These are phyloP conservation scores for Thryonomys swinderianus DNA, from an alignment of 2,113 vertebrate genomes.

Conservation along the genomic window DNA sequence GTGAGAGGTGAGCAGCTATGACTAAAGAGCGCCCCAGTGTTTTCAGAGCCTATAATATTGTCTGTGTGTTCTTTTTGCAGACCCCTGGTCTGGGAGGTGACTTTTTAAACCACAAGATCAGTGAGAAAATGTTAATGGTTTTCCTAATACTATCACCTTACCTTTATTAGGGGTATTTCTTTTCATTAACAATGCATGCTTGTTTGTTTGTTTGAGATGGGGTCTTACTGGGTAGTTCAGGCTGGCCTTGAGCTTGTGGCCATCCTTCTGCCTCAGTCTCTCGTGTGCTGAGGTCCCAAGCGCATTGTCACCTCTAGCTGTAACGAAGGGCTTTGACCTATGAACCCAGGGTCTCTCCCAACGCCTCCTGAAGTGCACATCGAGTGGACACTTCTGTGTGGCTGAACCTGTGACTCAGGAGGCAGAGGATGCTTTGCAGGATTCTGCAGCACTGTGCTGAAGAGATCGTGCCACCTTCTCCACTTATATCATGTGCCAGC, in stretches of 20 bases:
- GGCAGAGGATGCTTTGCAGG: background rate
- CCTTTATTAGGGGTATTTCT: background rate
- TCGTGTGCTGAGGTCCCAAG: background rate
- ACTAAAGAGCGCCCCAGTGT: background rate
- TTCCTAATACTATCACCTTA: background rate
- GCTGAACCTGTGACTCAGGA: background rate
- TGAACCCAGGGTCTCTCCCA: background rate
- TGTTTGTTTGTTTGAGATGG: background rate
- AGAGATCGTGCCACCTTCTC: background rate
- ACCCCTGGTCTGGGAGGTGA: background rate
- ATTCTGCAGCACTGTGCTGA: background rate
- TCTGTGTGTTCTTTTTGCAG: background rate
- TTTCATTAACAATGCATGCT: background rate
- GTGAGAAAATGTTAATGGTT: background rate
- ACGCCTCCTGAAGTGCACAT: background rate
- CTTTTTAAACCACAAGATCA: background rate
- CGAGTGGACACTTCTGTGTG: background rate
- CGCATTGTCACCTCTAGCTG: background rate
- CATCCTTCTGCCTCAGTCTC: background rate
- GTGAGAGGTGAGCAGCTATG: background rate
- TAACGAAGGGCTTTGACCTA: background rate
- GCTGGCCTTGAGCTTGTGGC: background rate
- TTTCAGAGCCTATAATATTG: background rate
- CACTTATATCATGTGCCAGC: background rate
- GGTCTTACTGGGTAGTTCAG: background rate